Percentiles rank a stretch among this genome's conserved stretches.
These are phyloP conservation scores for Pinna nobilis DNA, from an alignment of 1,140 invertebrate genomes.

Conservation along the genomic window DNA sequence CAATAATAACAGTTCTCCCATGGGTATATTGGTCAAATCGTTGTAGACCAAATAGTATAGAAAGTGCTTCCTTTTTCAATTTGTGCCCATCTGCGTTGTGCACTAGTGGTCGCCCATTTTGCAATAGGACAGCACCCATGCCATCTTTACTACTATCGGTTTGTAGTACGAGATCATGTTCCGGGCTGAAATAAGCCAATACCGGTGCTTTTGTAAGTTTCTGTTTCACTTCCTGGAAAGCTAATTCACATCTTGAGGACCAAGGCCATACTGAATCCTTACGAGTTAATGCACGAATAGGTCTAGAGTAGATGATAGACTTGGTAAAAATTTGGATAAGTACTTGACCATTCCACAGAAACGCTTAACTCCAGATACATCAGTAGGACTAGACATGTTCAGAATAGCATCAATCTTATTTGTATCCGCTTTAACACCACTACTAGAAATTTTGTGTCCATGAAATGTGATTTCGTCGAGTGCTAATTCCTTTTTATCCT, in stretches of 20 bases:
- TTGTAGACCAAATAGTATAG: slow-evolving; percentile 73
- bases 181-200: slow-evolving; percentile 53
- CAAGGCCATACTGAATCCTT: slow-evolving; percentile 46
- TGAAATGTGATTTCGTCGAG: slow-evolving; percentile 61
- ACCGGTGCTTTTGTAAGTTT: slow-evolving; percentile 44
- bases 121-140: slow-evolving; percentile 73
- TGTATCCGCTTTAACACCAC: slow-evolving; percentile 54
- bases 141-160: slow-evolving; percentile 60
- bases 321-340: background rate
- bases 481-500: slow-evolving; percentile 41
- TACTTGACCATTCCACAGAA: slow-evolving; percentile 26
- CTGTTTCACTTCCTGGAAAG: slow-evolving; percentile 68
- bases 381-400: slow-evolving; percentile 57
- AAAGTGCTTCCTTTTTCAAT: slow-evolving; percentile 76
- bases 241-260: slow-evolving; percentile 68
- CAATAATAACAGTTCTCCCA: slow-evolving; percentile 56
- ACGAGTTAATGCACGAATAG: slow-evolving; percentile 54
- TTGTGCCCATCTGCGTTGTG: slow-evolving; percentile 75
- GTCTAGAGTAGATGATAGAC: slow-evolving; percentile 22
- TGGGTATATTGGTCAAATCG: slow-evolving; percentile 54
- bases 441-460: slow-evolving; percentile 37
- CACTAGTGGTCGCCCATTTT: slow-evolving; percentile 72
- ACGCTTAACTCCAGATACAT: slow-evolving; percentile 40
- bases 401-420: slow-evolving; percentile 61
- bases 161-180: slow-evolving; percentile 49